phyloP scores from a whole-genome alignment of 53 echinoderm and acorn worm genomes.

The Zoroaster sp. region DNA sequence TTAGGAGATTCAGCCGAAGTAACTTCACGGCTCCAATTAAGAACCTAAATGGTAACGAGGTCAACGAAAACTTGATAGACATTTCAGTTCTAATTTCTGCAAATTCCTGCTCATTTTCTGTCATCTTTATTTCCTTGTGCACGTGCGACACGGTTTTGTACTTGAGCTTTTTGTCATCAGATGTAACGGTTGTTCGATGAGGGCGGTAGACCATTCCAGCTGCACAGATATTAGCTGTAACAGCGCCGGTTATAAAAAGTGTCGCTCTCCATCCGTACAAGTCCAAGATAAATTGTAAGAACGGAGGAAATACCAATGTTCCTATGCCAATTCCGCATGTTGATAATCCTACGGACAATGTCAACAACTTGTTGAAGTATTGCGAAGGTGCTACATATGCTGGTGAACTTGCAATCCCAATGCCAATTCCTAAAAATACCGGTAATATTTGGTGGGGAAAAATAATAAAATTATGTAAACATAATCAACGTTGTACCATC shows the following conservation, averaged over 20 bases:
- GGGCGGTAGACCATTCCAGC: background rate
- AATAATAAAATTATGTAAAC: no score
- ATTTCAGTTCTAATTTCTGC: no score
- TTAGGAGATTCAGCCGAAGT: background rate
- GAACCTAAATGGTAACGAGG: background rate
- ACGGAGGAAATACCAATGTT: background rate
- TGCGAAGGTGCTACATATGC: background rate
- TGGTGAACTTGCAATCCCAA: background rate
- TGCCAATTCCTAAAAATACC: background rate
- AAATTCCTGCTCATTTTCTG: background rate
- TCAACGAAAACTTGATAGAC: background rate
- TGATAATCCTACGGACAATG: background rate
- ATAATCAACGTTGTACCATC: no score
- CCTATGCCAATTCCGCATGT: background rate
- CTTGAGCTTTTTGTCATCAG: background rate
- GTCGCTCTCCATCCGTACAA: constrained; percentile 21
- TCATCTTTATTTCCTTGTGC: background rate
- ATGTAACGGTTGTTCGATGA: background rate
- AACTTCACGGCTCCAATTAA: background rate
- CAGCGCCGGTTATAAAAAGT: background rate
- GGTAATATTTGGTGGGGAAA: no score
- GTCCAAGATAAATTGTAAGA: background rate
- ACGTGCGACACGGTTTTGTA: background rate
- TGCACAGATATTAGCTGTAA: background rate
- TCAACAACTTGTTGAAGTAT: background rate